These are phyloP conservation scores for Brachystomella parvula DNA, from an alignment of 1,140 invertebrate genomes.

Conservation along the genomic window DNA sequence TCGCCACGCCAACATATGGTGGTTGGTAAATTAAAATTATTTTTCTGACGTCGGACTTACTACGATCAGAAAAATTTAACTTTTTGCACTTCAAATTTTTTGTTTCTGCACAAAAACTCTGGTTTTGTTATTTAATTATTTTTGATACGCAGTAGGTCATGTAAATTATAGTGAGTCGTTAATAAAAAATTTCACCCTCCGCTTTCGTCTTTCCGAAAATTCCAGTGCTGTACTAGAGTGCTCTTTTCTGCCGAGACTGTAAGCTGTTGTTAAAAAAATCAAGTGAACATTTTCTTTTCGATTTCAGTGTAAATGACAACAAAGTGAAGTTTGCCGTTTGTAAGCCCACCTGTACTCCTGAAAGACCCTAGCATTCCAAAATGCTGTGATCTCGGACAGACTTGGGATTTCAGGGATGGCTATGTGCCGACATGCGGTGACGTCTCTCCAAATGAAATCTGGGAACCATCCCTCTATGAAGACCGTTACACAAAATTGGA, in stretches of 20 bases:
- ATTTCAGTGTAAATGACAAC: slow-evolving; percentile 9
- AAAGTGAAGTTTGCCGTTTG: slow-evolving; percentile 20
- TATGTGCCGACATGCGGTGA: slow-evolving; percentile 16
- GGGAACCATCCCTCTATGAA: slow-evolving; percentile 25
- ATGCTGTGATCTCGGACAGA: slow-evolving; percentile 31
- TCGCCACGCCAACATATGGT: no score
- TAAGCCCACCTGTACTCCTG: slow-evolving; percentile 17
- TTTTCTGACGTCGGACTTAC: no score
- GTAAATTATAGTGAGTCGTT: not conserved
- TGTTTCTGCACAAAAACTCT: no score
- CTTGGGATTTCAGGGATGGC: slow-evolving; percentile 22
- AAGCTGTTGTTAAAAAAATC: not conserved
- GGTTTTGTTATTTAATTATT: not conserved
- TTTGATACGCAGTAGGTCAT: not conserved
- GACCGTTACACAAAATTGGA: slow-evolving; percentile 9
- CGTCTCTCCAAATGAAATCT: slow-evolving; percentile 16
- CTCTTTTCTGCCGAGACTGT: no score
- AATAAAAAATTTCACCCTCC: not conserved
- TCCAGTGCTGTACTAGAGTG: not conserved
- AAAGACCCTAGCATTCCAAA: slow-evolving; percentile 26
- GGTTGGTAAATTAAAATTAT: not conserved
- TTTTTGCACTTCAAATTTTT: not conserved
- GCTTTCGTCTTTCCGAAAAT: not conserved
- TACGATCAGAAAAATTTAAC: not conserved
- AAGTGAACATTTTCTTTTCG: slow-evolving; percentile 1